Base-by-base conservation (phyloP, 2,797 vertebrate species). In the Brachyalestes nurse region DNA sequence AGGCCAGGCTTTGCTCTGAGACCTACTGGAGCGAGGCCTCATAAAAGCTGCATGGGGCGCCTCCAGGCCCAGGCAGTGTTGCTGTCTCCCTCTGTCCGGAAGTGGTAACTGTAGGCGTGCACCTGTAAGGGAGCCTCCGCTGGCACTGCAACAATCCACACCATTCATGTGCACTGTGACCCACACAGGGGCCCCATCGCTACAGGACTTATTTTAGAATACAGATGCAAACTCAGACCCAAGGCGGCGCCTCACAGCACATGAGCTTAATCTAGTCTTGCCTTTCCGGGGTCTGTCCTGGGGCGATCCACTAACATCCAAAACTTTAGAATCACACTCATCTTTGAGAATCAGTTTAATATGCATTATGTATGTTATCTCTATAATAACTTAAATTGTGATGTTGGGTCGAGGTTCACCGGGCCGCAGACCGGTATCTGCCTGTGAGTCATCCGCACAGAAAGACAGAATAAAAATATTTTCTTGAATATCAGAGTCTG, bases 1-100 rank as follows among this genome's bases (percentile, higher is more conserved):
- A 81, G 62, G 61, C 23, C 53, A 86, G 84, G 83, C 73, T 89
- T 87, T 88, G 87, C 91, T 84, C 62, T 81, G 89, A 91, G 88
- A 91, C 82, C 53, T 25, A 19, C 82, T 84, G 86, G 87, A 93
- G 91, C 88, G 86, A 88, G 84, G 77, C 87, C 89, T 91, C 88
- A 89, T 92, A 87, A 93, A 93, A 90, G 86, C 88, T 90, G 87
- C 85, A 91, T 88, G 82, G 86, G 85, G 85, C 80, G 53, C 90
- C 84, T 45, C 87, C 1, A 77, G n/a, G 75, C 12, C 13, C 38
- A 75, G 53, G 75, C 85, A 81, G 25, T 75, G 73, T 80, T 74
- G 72, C 75, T 66, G 53, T 69, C 51, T 51, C 58, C 70, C 77
- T 34, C 19, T 77, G 66, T 65, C 14, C 1, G 53, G 69, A 70